Base-by-base conservation (phyloP, 2,888 invertebrate species). In the Ormyrus nitidulus region DNA sequence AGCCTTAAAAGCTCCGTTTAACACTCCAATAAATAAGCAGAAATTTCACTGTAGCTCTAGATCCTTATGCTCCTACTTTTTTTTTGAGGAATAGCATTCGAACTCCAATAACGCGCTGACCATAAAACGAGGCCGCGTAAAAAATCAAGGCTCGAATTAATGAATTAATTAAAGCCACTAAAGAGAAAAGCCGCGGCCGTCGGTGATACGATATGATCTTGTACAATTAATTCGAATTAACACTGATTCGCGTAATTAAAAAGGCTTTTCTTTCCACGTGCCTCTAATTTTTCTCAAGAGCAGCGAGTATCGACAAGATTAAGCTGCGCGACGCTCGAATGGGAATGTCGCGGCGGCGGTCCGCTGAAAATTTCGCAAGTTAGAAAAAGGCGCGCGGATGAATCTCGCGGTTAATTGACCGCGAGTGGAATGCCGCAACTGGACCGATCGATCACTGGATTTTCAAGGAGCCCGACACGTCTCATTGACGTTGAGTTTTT, bases 311-410 rank as follows among this genome's bases (percentile, higher is more conserved):
- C 56, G 68, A 34, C 3, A 34, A 34, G 3, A 34, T 2, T 44
- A 7, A 34, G 19, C n/a, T 44, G 34, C 19, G 54, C 53, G 54
- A 53, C 19, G 54, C 53, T 44, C 11, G 6, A n/a, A 6, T 5
- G 7, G 7, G 11, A 64, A 64, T 54, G 68, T 68, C 66, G 34
- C 66, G 54, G 46, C 13, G 48, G 13, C 19, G 11, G 11, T 10
- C 49, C 34, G 34, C n/a, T 5, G 49, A 51, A 66, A 68, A 54
- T 79, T 73, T 73, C 79, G 54, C 69, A 74, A 79, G 69, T 46
- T 0, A 5, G 10, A 11, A 61, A 70, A 68, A 73, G 56, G 62
- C 46, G 6, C 9, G 13, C 11, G 3, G 19, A 34, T 8, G 34
- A 58, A 10, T 49, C 61, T 3, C 48, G 53, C 10, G 46, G 56